Base-by-base conservation (phyloP, 2,797 vertebrate genomes). In the Labroides dimidiatus region DNA sequence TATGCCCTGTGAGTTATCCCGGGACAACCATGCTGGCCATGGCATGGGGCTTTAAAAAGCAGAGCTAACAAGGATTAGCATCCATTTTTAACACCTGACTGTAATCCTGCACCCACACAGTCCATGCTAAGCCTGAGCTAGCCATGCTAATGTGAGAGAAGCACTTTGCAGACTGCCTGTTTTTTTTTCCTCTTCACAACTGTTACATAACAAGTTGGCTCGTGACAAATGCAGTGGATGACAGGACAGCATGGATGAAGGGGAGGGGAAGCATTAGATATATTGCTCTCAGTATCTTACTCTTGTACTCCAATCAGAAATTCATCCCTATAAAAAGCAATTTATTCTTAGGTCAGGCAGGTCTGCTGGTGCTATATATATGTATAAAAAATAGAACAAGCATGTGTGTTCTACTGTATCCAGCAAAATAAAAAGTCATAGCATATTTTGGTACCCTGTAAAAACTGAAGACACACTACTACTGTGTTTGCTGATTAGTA, bases 31-130 rank as follows among this genome's bases (percentile, higher is more conserved):
- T 12, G 64, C 64, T 78, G 65, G 72, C 42, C 47, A 69, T 67
- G 58, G 49, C 72, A 81, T 48, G 33, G 49, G 52, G 84, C 87
- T 93, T 91, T 88, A 89, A 85, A 94, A 92, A 93, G 91, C 85
- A 91, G 63, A 49, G 73, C 89, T 88, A 89, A 85, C 80, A 48
- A 82, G 89, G 94, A 93, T 94, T 94, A 94, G 75, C 76, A 84
- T 93, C 90, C 92, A 90, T 92, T 93, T 94, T 94, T 94, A 93
- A 93, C 92, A 93, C 92, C 90, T 90, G 80, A 89, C 81, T 81
- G 90, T 94, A 94, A 94, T 94, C 93, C 93, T 86, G 72, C 72
- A 72, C 75, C 69, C 75, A 80, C 85, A 87, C 77, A 86, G 85
- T 68, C 74, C 70, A 84, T 77, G 80, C 74, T 92, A 93, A 93